Evolutionary conservation across 2,113 vertebrate species (phyloP), one percentile per base, ranked within the genome.

Genomic region (Tupaia chinensis): DNA sequence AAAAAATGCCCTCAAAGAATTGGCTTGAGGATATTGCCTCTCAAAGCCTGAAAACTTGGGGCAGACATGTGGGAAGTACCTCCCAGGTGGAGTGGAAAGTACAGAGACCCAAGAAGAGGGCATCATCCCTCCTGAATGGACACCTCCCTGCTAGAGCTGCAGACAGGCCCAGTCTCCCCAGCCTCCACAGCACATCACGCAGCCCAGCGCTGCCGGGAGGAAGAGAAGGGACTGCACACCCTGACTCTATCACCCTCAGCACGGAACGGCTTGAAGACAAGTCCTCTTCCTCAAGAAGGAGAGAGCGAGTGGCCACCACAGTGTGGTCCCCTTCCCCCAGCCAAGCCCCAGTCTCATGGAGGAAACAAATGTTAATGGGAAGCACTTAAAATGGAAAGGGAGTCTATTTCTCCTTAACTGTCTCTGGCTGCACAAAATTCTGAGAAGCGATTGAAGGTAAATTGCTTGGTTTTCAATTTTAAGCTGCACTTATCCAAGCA

Each of bases 381-480:
- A 94, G 72, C 95, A 88, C 91, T 97, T 95, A 84, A 88, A 94
- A 91, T 17, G 23, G 92, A 95, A 91, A 97, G 91, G 81, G 34
- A 89, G 95, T 65, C 89, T 85, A 19, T 96, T 97, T 93, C 96
- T 95, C 95, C 94, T 79, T 88, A 93, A 97, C 94, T 93, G 91
- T 95, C 95, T 95, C 95, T 96, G 95, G 97, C 97, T 92, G 97
- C 61, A 66, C 82, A 96, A 92, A 8, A 69, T 95, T 96, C 95
- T 91, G 97, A 98, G 97, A 86, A 97, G 94, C 56, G 93, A 96
- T 96, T 94, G 96, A 96, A 97, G 97, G 95, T 96, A 98, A 98
- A 98, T 82, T 91, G 97, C 97, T 98, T 94, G 90, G 91, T 94
- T 98, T 98, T 98, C 97, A 95, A 84, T 97, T 97, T 96, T 93